Evolutionary conservation across 2,797 vertebrate species (phyloP), one percentile per base, ranked within the genome.

Genomic region (Hipposideros larvatus): DNA sequence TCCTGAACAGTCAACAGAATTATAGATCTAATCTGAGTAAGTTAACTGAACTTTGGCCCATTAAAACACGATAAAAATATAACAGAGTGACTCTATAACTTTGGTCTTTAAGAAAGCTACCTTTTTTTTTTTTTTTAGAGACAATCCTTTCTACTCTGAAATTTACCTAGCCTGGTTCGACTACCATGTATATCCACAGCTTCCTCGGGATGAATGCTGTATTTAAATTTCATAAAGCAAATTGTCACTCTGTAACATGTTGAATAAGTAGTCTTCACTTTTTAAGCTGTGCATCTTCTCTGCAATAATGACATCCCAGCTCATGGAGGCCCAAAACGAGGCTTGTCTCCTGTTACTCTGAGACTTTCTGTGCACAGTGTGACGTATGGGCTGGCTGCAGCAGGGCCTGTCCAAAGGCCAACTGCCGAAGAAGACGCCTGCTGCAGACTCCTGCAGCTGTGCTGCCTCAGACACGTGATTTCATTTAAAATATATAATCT

Each of bases 61-160:
- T 68, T 5, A 1, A 46, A 71, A 95, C 66, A 78, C 46, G 68
- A 61, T 61, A 87, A 95, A 46, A 0, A 75, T 55, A 89, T 1
- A 1, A 68, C 84, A 84, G 31, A 97, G 11, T 95, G 91, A 87
- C 21, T 26, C 73, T 85, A 34, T 87, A 90, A 55, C 57, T 95
- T 37, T 96, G 79, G 77, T 75, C 77, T 28, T 91, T 95, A 59
- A 87, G 4, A 94, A 96, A 95, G 70, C 73, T 97, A 92, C 90
- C 77, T 51, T 11, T 51, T 71, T 71, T 88, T 90, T 91, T 97
- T 96, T 97, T 98, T 98, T 98, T 97, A 97, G 97, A 96, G 88
- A 96, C 75, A 96, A 84, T 93, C 41, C 6, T 55, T 7, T 96
- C 28, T 31, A 37, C 63, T 78, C 57, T 95, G 66, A 90, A 97